phyloP scores from a whole-genome alignment of 1,140 invertebrate species.

The Sesamia nonagrioides region DNA sequence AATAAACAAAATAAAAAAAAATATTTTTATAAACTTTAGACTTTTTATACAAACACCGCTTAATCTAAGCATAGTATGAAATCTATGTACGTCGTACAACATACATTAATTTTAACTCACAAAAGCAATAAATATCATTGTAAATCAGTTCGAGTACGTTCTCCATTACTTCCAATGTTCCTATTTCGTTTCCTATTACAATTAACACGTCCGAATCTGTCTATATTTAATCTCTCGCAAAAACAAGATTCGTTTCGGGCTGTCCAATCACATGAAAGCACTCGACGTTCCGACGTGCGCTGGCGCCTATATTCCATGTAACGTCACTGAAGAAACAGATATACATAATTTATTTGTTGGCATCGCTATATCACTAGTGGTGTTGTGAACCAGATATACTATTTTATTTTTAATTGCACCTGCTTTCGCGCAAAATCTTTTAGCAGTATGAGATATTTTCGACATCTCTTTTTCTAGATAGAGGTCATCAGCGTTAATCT shows the following conservation, averaged over 20 bases:
- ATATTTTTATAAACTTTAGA: too few relatives aligned
- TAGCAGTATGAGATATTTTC: not conserved
- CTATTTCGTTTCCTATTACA: not conserved
- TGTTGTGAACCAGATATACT: constrained; percentile 10
- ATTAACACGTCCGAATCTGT: constrained; percentile 16
- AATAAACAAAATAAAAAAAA: too few relatives aligned
- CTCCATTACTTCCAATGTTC: not conserved
- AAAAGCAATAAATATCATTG: not conserved
- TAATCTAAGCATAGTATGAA: too few relatives aligned
- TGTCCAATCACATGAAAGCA: constrained; percentile 3
- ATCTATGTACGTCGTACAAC: too few relatives aligned
- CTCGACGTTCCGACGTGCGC: constrained; percentile 34
- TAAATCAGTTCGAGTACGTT: not conserved
- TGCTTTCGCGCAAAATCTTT: not conserved
- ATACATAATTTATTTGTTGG: constrained; percentile 28
- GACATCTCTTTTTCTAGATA: too few relatives aligned
- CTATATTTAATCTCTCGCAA: not conserved
- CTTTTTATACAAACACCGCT: too few relatives aligned
- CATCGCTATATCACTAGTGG: constrained; percentile 5
- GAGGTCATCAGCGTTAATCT: too few relatives aligned
- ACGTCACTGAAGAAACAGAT: constrained; percentile 30
- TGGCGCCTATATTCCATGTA: constrained; percentile 10
- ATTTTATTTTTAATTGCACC: constrained; percentile 14
- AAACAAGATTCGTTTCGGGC: constrained; percentile 8
- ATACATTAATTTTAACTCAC: not conserved